Evolutionary conservation across 1,140 invertebrate species (phyloP).

Genomic region (Harpegnathos saltator): DNA sequence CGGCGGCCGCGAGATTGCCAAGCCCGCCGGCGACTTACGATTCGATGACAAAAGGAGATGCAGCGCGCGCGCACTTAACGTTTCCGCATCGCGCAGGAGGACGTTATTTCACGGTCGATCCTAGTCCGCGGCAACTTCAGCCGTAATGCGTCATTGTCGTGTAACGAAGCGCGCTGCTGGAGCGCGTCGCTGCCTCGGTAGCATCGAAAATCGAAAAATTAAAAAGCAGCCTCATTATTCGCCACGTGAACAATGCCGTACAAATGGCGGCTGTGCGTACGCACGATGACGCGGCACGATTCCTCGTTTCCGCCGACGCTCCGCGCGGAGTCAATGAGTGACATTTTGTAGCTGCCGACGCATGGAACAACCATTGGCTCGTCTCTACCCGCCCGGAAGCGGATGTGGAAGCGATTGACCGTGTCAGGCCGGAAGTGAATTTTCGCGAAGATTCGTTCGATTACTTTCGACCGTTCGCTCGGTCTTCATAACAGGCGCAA

Average conservation of each 20-base stretch:
- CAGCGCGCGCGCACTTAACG: neutral
- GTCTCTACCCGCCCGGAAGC: slow-evolving; percentile 8
- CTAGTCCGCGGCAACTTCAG: slow-evolving; percentile 30
- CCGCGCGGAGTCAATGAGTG: slow-evolving; percentile 27
- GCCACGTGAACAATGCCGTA: slow-evolving; percentile 43
- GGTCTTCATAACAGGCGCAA: too few species aligned
- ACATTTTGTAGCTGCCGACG: slow-evolving; percentile 57
- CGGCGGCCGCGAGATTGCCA: neutral
- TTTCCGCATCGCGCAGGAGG: slow-evolving; percentile 11
- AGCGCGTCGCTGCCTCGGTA: slow-evolving; percentile 55
- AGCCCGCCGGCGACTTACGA: neutral
- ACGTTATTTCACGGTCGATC: slow-evolving; percentile 39
- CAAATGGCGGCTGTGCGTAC: slow-evolving; percentile 48
- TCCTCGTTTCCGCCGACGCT: slow-evolving; percentile 1
- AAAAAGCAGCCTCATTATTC: slow-evolving; percentile 68
- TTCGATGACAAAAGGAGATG: neutral
- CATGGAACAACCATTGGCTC: slow-evolving; percentile 22
- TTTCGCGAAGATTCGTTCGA: neutral
- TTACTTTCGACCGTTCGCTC: neutral
- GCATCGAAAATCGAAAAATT: slow-evolving; percentile 61
- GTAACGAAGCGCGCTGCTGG: slow-evolving; percentile 39
- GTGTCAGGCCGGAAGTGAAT: slow-evolving; percentile 20
- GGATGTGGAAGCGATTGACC: too few species aligned
- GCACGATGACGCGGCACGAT: slow-evolving; percentile 50
- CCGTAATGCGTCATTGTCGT: slow-evolving; percentile 56